Conservation (phyloP, 2,888 invertebrate species). For the Tenthredo notha region DNA sequence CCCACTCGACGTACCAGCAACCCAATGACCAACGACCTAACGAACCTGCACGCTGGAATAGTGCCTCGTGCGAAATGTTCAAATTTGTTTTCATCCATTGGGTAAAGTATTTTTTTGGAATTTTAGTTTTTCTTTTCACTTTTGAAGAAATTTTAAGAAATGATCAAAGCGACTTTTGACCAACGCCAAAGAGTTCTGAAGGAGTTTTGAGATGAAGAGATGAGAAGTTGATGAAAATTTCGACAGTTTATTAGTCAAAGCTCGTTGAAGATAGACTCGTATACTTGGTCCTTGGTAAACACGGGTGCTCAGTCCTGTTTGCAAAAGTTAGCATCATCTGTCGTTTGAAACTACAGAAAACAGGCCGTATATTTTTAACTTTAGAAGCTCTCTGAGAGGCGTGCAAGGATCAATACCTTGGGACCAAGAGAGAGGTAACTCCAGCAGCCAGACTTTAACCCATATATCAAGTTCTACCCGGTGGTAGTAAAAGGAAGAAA, state of each 20-base stretch:
- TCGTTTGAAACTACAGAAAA: constrained; percentile 39
- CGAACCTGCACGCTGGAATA: not conserved
- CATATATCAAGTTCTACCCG: constrained; percentile 41
- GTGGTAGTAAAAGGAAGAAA: not conserved
- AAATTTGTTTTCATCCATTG: not conserved
- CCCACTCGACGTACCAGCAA: not conserved
- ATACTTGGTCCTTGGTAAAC: not conserved
- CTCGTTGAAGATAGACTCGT: not conserved
- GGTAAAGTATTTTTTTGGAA: not conserved
- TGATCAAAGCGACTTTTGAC: not conserved
- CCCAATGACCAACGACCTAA: not conserved
- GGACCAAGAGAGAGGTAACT: not conserved
- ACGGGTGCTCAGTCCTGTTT: not conserved
- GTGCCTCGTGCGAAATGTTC: not conserved
- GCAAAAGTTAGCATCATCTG: not conserved
- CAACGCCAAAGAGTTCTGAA: not conserved
- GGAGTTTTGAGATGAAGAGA: not conserved
- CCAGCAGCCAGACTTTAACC: constrained; percentile 38
- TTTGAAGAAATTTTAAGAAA: not conserved
- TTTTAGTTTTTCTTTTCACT: not conserved
- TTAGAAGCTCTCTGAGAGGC: constrained; percentile 68
- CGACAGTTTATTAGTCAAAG: not conserved
- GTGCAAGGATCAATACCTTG: constrained; percentile 68
- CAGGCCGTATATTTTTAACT: constrained; percentile 72
- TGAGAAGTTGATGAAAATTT: not conserved